Evolutionary conservation across 2,888 invertebrate species (phyloP), one percentile per base, ranked within the genome.

Genomic region (Limnephilus rhombicus): DNA sequence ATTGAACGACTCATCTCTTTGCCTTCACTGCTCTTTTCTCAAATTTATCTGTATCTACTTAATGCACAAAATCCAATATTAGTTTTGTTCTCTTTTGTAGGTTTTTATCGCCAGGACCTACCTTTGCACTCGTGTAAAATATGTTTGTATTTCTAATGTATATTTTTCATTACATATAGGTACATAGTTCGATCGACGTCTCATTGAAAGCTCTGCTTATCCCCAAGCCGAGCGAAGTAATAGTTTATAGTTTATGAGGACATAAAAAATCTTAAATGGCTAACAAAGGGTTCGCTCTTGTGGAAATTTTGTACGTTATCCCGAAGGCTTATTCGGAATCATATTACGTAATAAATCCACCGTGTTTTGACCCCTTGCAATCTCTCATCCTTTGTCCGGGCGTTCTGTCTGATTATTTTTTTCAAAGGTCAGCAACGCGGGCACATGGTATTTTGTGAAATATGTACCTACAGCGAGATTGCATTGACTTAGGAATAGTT

Each of bases 321-420:
- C 34, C 18, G 82, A 31, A 34, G 82, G 82, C 82, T 82, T 34
- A 31, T 34, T 82, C 82, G 82, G 53, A 85, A 85, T 86, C 4
- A 86, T 86, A 49, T 37, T 86, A 45, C 86, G 49, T 45, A 86
- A 86, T 86, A 86, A 86, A 86, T 86, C 86, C 86, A 29, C 86
- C 53, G 12, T 41, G 68, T n/a, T 45, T 12, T n/a, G 86, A 49
- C 53, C 86, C 45, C 49, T 45, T n/a, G 24, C 86, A 45, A 18
- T 85, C 11, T 18, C 24, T 85, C 49, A 31, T 82, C 31, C 31
- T 31, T 82, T 31, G 82, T 82, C 31, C 82, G 29, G 3, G 2
- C 68, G 9, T n/a, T 68, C 68, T 24, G 68, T 24, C 68, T 68
- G 68, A 68, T 68, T 68, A 68, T 68, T 68, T 68, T 68, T 68